A percentile compares a stretch with the other conserved stretches of the same genome.
These are phyloP conservation scores for Rhinopithecus roxellana DNA, from an alignment of 2,113 vertebrate species.

Conservation along the genomic window DNA sequence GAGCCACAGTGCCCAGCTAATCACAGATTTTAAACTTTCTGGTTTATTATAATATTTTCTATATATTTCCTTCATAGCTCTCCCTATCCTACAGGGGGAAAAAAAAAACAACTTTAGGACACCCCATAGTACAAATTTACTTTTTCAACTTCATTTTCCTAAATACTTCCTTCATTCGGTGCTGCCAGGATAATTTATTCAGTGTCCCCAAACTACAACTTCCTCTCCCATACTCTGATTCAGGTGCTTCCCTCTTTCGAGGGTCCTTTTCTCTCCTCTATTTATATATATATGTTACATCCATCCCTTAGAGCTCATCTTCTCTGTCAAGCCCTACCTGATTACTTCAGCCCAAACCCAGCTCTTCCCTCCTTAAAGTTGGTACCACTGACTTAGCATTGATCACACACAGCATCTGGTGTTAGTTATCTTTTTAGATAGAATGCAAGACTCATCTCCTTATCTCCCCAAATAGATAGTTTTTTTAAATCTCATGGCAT, in stretches of 20 bases:
- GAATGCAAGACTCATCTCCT: neutral
- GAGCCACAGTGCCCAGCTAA: no score
- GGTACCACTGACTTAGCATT: neutral
- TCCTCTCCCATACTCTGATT: neutral
- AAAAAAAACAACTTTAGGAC: neutral
- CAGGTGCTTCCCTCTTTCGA: neutral
- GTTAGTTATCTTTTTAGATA: neutral
- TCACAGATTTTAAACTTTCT: neutral
- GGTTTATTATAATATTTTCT: neutral
- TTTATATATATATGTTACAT: neutral
- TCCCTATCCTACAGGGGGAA: neutral
- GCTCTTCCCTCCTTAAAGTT: neutral
- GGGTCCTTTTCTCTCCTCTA: neutral
- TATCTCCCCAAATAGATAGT: neutral
- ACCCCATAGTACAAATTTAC: neutral
- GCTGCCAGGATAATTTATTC: neutral
- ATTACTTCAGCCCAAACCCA: neutral
- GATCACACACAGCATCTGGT: neutral
- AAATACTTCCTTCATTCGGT: neutral
- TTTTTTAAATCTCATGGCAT: neutral
- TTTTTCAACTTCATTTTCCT: slow-evolving; percentile 11
- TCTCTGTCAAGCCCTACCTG: neutral
- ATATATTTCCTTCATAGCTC: neutral
- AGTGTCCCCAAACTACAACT: neutral
- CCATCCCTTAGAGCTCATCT: neutral